Conservation (phyloP, 2,888 invertebrate genomes). For the Dyspetes luteomarginatus region DNA sequence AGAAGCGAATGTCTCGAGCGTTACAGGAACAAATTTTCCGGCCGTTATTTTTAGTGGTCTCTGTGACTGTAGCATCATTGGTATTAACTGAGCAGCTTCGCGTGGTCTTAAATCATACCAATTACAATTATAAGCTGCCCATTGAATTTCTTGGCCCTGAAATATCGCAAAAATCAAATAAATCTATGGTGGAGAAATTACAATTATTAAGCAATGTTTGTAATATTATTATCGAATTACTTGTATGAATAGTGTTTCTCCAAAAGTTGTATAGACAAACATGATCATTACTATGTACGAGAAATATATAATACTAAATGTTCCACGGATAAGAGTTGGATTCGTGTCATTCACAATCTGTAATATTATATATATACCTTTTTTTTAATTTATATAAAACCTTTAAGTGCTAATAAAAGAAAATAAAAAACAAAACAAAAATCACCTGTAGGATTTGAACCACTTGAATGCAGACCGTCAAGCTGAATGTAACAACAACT, state of each 20-base stretch:
- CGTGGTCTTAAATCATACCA: conserved; percentile 16
- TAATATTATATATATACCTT: too few species aligned
- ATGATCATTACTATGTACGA: too few species aligned
- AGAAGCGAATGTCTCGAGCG: conserved; percentile 56
- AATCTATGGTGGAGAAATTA: background rate
- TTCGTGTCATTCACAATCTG: too few species aligned
- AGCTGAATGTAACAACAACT: conserved; percentile 8
- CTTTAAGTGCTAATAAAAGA: background rate
- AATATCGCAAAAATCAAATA: background rate
- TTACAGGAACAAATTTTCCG: conserved; percentile 64
- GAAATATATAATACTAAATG: too few species aligned
- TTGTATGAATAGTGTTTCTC: too few species aligned
- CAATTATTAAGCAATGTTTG: background rate
- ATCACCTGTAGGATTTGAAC: conserved; percentile 35
- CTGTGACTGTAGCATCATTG: conserved; percentile 55
- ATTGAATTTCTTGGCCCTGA: conserved; percentile 34
- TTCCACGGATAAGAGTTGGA: too few species aligned
- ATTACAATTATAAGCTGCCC: conserved; percentile 38
- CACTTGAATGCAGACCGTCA: conserved; percentile 37
- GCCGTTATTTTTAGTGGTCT: conserved; percentile 63
- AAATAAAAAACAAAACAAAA: background rate
- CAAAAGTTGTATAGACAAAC: too few species aligned
- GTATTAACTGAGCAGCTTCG: conserved; percentile 53
- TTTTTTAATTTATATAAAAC: too few species aligned
- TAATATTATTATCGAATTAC: too few species aligned